Base-by-base conservation (phyloP, 2,888 invertebrate species). In the Ariolimax columbianus region DNA sequence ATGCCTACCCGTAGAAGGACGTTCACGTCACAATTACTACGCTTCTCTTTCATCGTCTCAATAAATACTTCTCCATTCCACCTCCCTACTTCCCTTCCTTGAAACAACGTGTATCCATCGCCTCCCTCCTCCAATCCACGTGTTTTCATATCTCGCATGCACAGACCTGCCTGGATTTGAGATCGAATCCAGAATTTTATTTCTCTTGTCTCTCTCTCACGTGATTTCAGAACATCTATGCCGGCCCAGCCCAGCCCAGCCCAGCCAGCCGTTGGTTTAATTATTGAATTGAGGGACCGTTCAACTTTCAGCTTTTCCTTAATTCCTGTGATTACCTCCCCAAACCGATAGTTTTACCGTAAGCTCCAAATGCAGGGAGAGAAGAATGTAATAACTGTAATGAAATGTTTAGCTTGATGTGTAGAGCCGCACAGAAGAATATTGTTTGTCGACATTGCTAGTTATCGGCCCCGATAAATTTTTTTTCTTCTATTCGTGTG, bases 241-340 rank as follows among this genome's bases (percentile, higher is more conserved):
- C 30, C 14, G 26, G 30, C 55, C 55, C 17, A 23, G 55, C 55
- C 55, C 9, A 55, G 30, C 55, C 55, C 17, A 23, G 55, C 55
- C 55, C 9, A 55, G 55, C 3, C 3, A 17, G 6, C n/a, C 36
- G 33, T 4, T 36, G 55, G 77, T 77, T 77, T 59, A 77, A 77
- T 77, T 59, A 77, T 59, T 36, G 77, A 77, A 77, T 55, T 33
- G 59, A 33, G 59, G 51, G 30, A 14, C 38, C 38, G n/a, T 73
- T 30, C 36, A n/a, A 47, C 73, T 75, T 59, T 77, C 36, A 4
- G 55, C 36, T 55, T 30, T 59, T 77, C 47, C 30, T 77, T 33
- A 77, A 77, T 59, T 77, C 55, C 55, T 23, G 55, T 77, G 55
- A 77, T 77, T 77, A 55, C 59, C 33, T 3, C 33, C 36, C 55